Base-by-base conservation (phyloP, 2,797 vertebrate genomes). In the Eidolon dupreanum region DNA sequence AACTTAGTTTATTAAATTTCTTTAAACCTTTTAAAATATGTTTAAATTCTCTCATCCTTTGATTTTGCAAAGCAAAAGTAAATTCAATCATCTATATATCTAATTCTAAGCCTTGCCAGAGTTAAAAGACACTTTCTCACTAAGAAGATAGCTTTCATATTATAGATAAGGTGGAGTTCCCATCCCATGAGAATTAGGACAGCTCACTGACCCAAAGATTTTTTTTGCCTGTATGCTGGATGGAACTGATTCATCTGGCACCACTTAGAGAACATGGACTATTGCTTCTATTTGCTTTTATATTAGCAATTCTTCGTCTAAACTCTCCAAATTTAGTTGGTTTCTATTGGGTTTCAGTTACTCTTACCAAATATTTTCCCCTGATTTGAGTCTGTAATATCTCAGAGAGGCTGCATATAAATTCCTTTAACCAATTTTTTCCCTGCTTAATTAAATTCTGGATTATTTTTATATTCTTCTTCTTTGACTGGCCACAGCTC, bases 11-110 rank as follows among this genome's bases (percentile, higher is more conserved):
- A 43, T 83, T 94, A 73, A 68, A 95, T 87, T 78, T 1, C 16
- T 93, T 91, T 61, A 83, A 96, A 65, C 8, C 1, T 43, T 93
- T 89, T 20, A 82, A 85, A 93, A 36, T 93, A 81, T 13, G 5
- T 84, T 38, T 84, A 81, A 89, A 88, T 90, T 95, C 12, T 83
- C 89, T 74, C 0, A 65, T 89, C 13, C 28, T 41, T 61, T 66
- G 24, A 92, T 20, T 95, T 78, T 70, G 7, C 43, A 61, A 95
- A 49, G 43, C 65, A 19, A 88, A 86, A 83, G 59, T 59, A 94
- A 93, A 83, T 78, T 78, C 82, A 51, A 78, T 78, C n/a, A 92
- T 33, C 49, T 73, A 24, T 66, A 61, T 57, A 66, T 33, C 63
- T 95, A 86, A 82, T 86, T 82, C 82, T 91, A 86, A 82, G 22